These are phyloP conservation scores for Seriola rivoliana DNA, from an alignment of 2,113 vertebrate species.

Conservation along the genomic window DNA sequence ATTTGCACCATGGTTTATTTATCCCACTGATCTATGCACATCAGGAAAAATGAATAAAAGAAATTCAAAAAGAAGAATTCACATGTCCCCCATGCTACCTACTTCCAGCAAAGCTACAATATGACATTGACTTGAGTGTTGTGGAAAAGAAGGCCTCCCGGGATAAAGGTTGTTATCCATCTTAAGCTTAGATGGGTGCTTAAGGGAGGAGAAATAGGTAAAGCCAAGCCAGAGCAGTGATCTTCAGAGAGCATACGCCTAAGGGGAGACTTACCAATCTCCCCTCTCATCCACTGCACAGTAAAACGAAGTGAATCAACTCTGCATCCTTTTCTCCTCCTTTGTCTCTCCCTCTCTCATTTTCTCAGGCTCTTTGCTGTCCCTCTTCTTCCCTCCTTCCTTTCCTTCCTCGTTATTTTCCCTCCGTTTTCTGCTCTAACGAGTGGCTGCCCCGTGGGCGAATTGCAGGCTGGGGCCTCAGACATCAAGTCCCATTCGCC, in stretches of 20 bases:
- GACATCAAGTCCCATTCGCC: constrained; percentile 78
- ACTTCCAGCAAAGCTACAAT: constrained; percentile 22
- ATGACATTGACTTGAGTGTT: constrained; percentile 22
- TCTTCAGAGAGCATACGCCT: constrained; percentile 52
- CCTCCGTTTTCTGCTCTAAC: constrained; percentile 71
- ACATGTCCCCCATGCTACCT: not conserved
- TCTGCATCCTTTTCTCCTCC: constrained; percentile 36
- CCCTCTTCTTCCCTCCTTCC: constrained; percentile 14
- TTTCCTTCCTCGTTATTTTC: constrained; percentile 43
- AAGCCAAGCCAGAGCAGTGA: constrained; percentile 45
- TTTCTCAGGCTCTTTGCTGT: constrained; percentile 46
- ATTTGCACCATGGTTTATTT: not conserved
- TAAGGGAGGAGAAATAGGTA: constrained; percentile 47
- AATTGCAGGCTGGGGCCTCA: constrained; percentile 70
- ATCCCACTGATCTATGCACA: not conserved
- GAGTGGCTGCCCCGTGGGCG: constrained; percentile 75
- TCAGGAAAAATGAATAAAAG: not conserved
- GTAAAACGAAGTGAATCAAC: constrained; percentile 58
- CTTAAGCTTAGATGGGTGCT: constrained; percentile 44
- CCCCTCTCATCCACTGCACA: constrained; percentile 33
- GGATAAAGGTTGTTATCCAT: constrained; percentile 39
- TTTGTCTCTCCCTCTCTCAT: constrained; percentile 25
- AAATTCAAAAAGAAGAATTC: not conserved
- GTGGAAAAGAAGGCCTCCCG: constrained; percentile 27
- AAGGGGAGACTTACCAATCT: constrained; percentile 53